phyloP scores from a whole-genome alignment of 1,140 invertebrate genomes.

The Procambarus clarkii region DNA sequence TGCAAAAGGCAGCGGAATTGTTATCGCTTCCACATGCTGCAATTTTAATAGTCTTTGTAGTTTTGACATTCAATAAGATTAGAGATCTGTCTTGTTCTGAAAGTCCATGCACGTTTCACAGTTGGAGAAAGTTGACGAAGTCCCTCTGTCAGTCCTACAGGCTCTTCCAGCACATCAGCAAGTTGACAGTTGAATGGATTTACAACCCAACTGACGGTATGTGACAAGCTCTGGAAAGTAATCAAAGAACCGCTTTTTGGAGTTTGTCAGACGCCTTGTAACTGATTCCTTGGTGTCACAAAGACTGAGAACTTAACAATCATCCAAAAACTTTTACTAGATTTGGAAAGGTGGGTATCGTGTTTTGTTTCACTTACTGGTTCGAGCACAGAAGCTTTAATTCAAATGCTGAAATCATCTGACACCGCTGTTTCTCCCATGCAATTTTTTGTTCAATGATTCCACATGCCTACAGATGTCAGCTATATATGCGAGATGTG shows the following conservation, averaged over 20 bases:
- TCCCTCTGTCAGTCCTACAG: slow-evolving; percentile 30
- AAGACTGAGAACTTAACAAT: slow-evolving; percentile 13
- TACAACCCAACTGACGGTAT: slow-evolving; percentile 32
- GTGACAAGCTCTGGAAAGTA: slow-evolving; percentile 27
- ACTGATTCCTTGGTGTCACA: slow-evolving; percentile 27
- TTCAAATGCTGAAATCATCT: slow-evolving; percentile 24
- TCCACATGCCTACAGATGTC: slow-evolving; percentile 33
- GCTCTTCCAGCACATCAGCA: slow-evolving; percentile 3
- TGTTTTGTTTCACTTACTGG: slow-evolving; percentile 7
- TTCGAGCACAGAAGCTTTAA: slow-evolving; percentile 26
- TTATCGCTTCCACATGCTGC: slow-evolving; percentile 34
- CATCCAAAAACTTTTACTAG: slow-evolving; percentile 28
- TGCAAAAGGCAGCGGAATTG: slow-evolving; percentile 26
- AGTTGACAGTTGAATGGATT: slow-evolving; percentile 30
- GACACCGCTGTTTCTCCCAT: background rate
- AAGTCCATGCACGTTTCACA: slow-evolving; percentile 1
- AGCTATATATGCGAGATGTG: slow-evolving; percentile 29
- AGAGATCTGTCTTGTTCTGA: slow-evolving; percentile 26
- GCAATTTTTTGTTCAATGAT: slow-evolving; percentile 18
- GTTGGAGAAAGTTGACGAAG: slow-evolving; percentile 33
- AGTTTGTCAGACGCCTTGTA: slow-evolving; percentile 8
- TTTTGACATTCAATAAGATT: slow-evolving; percentile 36
- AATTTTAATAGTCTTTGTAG: slow-evolving; percentile 38
- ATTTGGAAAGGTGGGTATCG: slow-evolving; percentile 18
- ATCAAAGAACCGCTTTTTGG: slow-evolving; percentile 6